Base-by-base conservation (phyloP, 1,140 invertebrate species). In the Aricia agestis region DNA sequence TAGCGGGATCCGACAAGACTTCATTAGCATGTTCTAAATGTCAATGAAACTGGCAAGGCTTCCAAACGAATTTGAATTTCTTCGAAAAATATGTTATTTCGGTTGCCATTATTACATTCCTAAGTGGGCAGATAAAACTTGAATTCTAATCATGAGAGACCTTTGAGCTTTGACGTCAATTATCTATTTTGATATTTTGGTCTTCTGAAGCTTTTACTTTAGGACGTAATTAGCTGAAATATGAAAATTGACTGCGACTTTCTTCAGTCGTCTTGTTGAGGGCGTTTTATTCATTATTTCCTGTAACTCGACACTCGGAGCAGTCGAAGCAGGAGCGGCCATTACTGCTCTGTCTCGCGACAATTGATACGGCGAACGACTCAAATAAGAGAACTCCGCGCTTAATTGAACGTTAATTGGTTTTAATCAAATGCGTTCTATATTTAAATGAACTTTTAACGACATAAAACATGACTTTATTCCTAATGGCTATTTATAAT, bases 371-470 rank as follows among this genome's bases (percentile, higher is more conserved):
- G 78, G 72, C 79, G 76, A 78, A 81, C 74, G 81, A 79, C 81
- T 78, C 81, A 81, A 85, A 82, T 81, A 81, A 85, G 82, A 84
- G 84, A 82, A 80, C 79, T 78, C 77, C 74, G 79, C 78, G 83
- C 81, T 90, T 91, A 90, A 91, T 91, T 90, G 84, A 82, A 83
- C 80, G 78, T 90, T 91, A 90, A 90, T 91, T 91, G 89, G 78
- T 82, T 90, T 81, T 90, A 91, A 91, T 91, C 88, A 89, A 90
- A 90, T 89, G 87, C 86, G 87, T 90, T 89, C 87, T 91, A 90
- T 90, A 89, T 91, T 90, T 89, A 90, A 89, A 89, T 86, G 86
- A 89, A 86, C 86, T 87, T 87, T 87, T 87, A 89, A 90, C 80
- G 83, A 83, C 66, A 70, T 78, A 63, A 70, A 79, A 76, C 77